These are phyloP conservation scores for Polylopha cassiicola DNA, from an alignment of 2,888 invertebrate species.

Conservation along the genomic window DNA sequence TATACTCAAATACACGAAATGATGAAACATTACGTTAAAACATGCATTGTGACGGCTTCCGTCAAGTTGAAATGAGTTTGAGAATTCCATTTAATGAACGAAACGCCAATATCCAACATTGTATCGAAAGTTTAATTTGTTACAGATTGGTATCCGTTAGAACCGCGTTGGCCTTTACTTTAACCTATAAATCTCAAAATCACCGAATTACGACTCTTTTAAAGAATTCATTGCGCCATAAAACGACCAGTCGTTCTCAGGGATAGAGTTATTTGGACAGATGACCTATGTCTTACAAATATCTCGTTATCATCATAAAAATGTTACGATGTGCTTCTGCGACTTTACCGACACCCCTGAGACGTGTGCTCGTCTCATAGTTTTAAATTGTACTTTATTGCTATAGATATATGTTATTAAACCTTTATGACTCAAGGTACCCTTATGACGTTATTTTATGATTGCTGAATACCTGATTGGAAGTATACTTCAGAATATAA, in stretches of 20 bases:
- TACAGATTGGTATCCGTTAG: constrained; percentile 4
- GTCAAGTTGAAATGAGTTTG: too few species aligned
- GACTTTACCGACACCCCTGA: constrained; percentile 9
- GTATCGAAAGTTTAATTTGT: too few species aligned
- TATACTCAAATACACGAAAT: too few species aligned
- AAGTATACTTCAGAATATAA: too few species aligned
- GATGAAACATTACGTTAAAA: too few species aligned
- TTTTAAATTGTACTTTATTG: constrained; percentile 14
- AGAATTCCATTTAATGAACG: too few species aligned
- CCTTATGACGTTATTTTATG: too few species aligned
- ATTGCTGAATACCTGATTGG: too few species aligned
- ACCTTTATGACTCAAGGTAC: constrained; percentile 1
- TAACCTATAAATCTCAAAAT: constrained; percentile 27
- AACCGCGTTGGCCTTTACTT: constrained; percentile 2
- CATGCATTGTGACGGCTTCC: too few species aligned
- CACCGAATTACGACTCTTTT: constrained; percentile 31
- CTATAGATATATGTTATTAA: constrained; percentile 10
- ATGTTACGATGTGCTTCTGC: constrained; percentile 42
- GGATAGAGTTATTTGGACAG: constrained; percentile 27
- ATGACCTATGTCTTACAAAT: constrained; percentile 27
- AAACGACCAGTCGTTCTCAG: constrained; percentile 38
- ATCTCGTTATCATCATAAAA: constrained; percentile 49
- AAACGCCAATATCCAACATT: too few species aligned
- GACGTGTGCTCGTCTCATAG: constrained; percentile 13
- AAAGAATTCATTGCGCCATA: constrained; percentile 35